These are phyloP conservation scores for Heliconius ismenius DNA, from an alignment of 2,888 invertebrate species.

Conservation along the genomic window DNA sequence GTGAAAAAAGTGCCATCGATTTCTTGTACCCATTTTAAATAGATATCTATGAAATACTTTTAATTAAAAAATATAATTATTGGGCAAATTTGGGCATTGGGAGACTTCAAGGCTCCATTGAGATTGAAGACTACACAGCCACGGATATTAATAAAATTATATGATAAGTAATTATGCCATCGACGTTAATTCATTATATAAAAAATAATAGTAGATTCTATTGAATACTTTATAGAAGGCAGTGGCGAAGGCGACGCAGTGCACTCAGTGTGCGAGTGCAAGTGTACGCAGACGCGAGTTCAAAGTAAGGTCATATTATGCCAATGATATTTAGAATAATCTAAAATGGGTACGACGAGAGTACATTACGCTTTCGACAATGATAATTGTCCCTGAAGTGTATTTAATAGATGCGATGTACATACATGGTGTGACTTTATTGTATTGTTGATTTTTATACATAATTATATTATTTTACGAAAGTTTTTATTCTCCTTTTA, in stretches of 20 bases:
- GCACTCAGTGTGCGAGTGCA: constrained; percentile 1
- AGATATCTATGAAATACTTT: constrained; percentile 59
- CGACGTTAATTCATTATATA: constrained; percentile 54
- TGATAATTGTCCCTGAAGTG: constrained; percentile 45
- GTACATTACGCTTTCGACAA: constrained; percentile 54
- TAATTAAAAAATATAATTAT: constrained; percentile 49
- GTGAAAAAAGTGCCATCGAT: constrained; percentile 71
- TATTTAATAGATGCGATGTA: constrained; percentile 42
- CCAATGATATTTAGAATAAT: constrained; percentile 61
- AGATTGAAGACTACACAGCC: constrained; percentile 49
- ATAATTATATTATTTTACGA: constrained; percentile 65
- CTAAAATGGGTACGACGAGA: constrained; percentile 69
- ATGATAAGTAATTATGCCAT: constrained; percentile 54
- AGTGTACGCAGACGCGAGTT: constrained; percentile 4
- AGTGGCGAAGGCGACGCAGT: constrained; percentile 6
- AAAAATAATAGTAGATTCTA: constrained; percentile 57
- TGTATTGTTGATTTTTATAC: constrained; percentile 70
- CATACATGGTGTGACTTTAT: constrained; percentile 71
- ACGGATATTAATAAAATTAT: constrained; percentile 53
- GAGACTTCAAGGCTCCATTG: constrained; percentile 38
- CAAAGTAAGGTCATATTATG: constrained; percentile 49
- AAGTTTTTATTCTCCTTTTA: constrained; percentile 67
- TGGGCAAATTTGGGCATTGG: constrained; percentile 44
- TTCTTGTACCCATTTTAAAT: constrained; percentile 76
- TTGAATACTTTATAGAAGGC: constrained; percentile 34